A percentile compares a stretch with the other conserved stretches of the same genome.
Conservation (phyloP, 2,888 invertebrate species). For the Acanthosepion pharaonis region DNA sequence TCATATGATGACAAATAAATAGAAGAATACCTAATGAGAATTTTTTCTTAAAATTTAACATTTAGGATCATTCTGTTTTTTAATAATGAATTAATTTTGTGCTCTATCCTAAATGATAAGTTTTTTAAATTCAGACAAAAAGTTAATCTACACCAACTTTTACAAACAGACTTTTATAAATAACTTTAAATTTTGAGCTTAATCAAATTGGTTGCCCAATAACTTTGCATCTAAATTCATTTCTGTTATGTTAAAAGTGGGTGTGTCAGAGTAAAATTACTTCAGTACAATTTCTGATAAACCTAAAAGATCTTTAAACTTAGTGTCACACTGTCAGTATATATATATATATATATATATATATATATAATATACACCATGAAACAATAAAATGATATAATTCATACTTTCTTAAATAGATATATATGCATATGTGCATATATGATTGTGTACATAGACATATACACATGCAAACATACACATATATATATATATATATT, state of each 20-base stretch:
- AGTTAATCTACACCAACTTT: background rate
- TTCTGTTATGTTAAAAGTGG: background rate
- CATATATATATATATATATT: background rate
- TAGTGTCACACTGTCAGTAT: background rate
- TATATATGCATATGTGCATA: too few relatives aligned
- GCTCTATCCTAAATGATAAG: background rate
- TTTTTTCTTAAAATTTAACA: too few relatives aligned
- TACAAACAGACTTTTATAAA: background rate
- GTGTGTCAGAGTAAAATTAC: background rate
- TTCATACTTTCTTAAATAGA: background rate
- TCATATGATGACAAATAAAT: too few relatives aligned
- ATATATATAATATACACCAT: too few relatives aligned
- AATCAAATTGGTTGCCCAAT: background rate
- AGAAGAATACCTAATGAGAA: too few relatives aligned
- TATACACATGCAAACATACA: background rate
- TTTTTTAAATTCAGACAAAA: background rate
- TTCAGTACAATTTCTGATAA: background rate
- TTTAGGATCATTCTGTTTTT: too few relatives aligned
- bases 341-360: too few relatives aligned
- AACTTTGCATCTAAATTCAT: background rate
- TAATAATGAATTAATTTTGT: background rate
- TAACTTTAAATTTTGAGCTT: too few relatives aligned
- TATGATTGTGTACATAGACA: background rate
- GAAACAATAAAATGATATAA: background rate
- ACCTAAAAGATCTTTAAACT: background rate